A percentile compares a stretch with the other conserved stretches of the same genome.
Conservation (phyloP, 1,140 invertebrate genomes). For the Polyergus mexicanus region DNA sequence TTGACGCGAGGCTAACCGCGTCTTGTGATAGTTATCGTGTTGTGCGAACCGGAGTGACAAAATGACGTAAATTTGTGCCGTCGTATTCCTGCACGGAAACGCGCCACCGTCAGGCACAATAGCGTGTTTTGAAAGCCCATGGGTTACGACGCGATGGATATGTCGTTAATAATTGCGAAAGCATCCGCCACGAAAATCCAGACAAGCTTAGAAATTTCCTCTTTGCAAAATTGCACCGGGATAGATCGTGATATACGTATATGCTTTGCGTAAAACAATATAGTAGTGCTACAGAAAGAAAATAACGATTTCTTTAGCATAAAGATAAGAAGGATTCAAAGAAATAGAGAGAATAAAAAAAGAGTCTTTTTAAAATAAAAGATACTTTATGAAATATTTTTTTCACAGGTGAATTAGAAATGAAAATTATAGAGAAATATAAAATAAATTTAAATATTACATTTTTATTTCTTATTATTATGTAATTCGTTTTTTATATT, state of each 20-base stretch:
- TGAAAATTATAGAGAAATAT: background rate
- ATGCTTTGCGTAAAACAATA: background rate
- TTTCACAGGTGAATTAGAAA: too few species aligned
- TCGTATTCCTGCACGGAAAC: constrained; percentile 49
- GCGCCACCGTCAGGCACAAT: constrained; percentile 47
- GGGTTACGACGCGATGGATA: constrained; percentile 44
- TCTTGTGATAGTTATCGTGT: constrained; percentile 45
- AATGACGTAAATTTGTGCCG: constrained; percentile 55
- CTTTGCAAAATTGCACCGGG: background rate
- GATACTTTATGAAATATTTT: background rate
- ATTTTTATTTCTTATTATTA: constrained; percentile 4
- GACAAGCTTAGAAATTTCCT: constrained; percentile 35
- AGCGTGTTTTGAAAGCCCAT: constrained; percentile 34
- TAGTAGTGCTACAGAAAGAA: background rate
- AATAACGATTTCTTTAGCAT: background rate
- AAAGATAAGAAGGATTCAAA: too few species aligned
- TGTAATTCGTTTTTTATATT: background rate
- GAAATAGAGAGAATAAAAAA: too few species aligned
- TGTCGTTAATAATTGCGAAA: constrained; percentile 56
- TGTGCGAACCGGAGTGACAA: constrained; percentile 47
- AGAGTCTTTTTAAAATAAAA: too few species aligned
- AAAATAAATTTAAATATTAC: background rate
- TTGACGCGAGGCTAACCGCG: constrained; percentile 52
- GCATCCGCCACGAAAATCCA: constrained; percentile 21
- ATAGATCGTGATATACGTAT: background rate